Evolutionary conservation across 2,797 vertebrate species (phyloP).

Genomic region (Ibycter americanus): DNA sequence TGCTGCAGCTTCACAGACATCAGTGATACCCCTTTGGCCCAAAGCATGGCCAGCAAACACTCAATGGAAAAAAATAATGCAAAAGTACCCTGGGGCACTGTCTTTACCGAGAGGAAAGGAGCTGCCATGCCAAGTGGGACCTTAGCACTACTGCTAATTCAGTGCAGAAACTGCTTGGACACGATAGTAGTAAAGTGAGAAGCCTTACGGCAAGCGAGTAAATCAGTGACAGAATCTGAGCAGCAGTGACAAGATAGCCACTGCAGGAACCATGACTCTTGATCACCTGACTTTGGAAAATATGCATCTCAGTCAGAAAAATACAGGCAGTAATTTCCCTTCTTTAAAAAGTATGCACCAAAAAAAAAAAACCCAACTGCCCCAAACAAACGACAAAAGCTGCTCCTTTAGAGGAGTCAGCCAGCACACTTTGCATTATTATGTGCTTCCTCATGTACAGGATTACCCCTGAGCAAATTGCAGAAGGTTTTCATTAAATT

Average conservation of each 20-base stretch:
- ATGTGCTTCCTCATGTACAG: neutral
- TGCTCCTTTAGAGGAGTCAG: neutral
- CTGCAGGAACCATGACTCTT: neutral
- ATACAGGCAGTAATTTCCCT: neutral
- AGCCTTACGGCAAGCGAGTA: neutral
- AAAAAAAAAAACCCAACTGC: too few relatives aligned
- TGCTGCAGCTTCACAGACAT: neutral
- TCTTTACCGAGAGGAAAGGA: neutral
- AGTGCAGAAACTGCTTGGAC: neutral
- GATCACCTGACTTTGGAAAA: neutral
- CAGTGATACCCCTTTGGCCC: neutral
- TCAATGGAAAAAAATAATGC: neutral
- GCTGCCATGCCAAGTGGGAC: neutral
- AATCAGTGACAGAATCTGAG: constrained; percentile 4
- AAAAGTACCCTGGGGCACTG: neutral
- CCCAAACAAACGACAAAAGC: neutral
- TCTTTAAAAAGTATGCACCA: neutral
- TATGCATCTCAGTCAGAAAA: neutral
- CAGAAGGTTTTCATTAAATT: neutral
- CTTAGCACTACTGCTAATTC: neutral
- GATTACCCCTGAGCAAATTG: neutral
- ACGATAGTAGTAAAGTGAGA: neutral
- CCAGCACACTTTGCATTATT: neutral
- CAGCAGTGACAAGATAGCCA: neutral
- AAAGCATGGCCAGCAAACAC: neutral